Base-by-base conservation (phyloP, 2,113 vertebrate species). In the Paraplagusia blochii region DNA sequence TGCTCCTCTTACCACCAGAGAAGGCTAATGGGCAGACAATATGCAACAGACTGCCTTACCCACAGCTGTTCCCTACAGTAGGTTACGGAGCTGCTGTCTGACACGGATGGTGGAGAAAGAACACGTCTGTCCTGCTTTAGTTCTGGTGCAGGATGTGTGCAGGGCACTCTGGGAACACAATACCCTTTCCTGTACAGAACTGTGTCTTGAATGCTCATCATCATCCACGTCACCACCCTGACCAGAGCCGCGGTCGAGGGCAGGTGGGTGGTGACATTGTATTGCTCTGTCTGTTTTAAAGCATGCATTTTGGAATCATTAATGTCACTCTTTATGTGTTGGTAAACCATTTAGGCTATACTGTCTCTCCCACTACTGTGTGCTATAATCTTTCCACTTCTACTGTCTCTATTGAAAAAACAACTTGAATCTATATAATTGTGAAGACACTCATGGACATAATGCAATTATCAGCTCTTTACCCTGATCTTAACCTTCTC, bases 11-110 rank as follows among this genome's bases (percentile, higher is more conserved):
- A 40, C 38, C 66, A 7, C 63, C 68, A 53, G 63, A 72, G 68
- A 72, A 69, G 60, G 69, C 65, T 63, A 69, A 73, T 29, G 45
- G 83, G 85, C 84, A 89, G 85, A 83, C 63, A 53, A 72, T 91
- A 91, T 91, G 90, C 89, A 90, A 91, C 81, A 82, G 86, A 84
- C 86, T 85, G 89, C 87, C 85, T 59, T 70, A 72, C 74, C 58
- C 44, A 77, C 81, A 74, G 61, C 62, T 65, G 50, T 40, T 57
- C 69, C 58, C 66, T 63, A 73, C 55, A 19, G 35, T 19, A 44
- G 46, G 60, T 6, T 29, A 54, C 40, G 38, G 44, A 49, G n/a
- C 9, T 7, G 15, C 15, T 50, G 67, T 53, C 44, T 22, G 50
- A 63, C 56, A 66, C 42, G 43, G 70, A 75, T n/a, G 43, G 43